Base-by-base conservation (phyloP, 2,888 invertebrate species). In the Chirona hameri region DNA sequence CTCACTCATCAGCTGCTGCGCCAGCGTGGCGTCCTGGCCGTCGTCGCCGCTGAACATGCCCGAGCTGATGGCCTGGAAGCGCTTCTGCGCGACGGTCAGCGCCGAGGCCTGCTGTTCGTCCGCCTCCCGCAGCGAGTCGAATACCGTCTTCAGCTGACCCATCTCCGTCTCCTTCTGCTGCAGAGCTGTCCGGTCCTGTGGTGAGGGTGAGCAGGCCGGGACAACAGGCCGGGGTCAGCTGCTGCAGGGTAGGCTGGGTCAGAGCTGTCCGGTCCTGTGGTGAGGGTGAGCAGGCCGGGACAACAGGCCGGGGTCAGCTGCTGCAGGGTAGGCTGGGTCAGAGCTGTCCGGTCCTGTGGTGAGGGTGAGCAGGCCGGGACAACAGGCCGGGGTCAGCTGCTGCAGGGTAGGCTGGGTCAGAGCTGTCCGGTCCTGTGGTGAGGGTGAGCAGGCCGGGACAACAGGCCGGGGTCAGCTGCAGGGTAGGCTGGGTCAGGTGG, bases 1-100 rank as follows among this genome's bases (percentile, higher is more conserved):
- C 88, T 86, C 87, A 93, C 93, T 91, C 88, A 96, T 96, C 31
- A 98, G 91, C 87, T 97, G 97, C 85, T 96, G 95, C 87, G 95
- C 95, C 82, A 98, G 90, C 0, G 97, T 94, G 60, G 94, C 93
- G 12, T 94, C 92, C 86, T 92, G 91, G 0, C 95, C 95, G 84
- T 92, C 92, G 29, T 93, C 94, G 85, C 93, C 93, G 82, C 94
- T 92, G 72, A 93, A 91, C 86, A 94, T 90, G 18, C 98, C 98
- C 57, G 94, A 91, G 86, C 93, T 94, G 72, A 97, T 91, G 31
- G 96, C 96, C 86, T 98, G 93, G 86, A 93, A 94, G 85, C 91
- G 92, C 85, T 92, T 92, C 88, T 96, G 94, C 0, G 97, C 95
- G 60, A 90, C 90, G 15, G 90, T 89, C 85, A 95, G 91, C 0